Evolutionary conservation across 53 echinoderm and acorn worm species (phyloP), one percentile per base, ranked within the genome.

Genomic region (Holothuria leucospilota): DNA sequence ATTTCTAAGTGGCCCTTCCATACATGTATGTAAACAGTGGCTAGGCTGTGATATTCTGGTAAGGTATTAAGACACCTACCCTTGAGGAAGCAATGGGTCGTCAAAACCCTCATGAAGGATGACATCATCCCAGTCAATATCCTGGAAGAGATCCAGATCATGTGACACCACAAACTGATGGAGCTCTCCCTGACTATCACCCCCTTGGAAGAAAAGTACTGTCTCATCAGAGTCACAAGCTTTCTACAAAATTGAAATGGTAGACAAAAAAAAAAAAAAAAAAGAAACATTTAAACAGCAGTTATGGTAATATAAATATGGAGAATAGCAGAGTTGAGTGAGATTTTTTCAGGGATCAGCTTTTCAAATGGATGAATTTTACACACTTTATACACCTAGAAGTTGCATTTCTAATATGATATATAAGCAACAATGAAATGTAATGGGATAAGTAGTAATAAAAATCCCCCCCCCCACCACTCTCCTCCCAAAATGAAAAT

Each of bases 111-210:
- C 90, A 14, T 78, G 68, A 10, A 94, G 70, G 64, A 85, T 75
- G 52, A 86, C 52, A 39, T 85, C 64, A 27, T 53, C 77, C 0
- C 63, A 39, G 18, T 68, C 51, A 13, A 68, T 39, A 24, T 89
- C 83, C 27, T 69, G 56, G 41, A 70, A 93, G 26, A 96, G 90
- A 68, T 96, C 93, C 13, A 96, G 84, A 28, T 96, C 96, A 51
- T 91, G 93, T 10, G 96, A 78, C 0, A 91, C 91, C 0, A 84
- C 94, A 93, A 88, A 96, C 89, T 94, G 94, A 63, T 93, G 78
- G 11, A 69, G 53, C 49, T 79, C 67, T 8, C 46, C 88, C 38
- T 86, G 86, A 13, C 51, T 65, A 20, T 86, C 84, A 69, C 71
- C 85, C 18, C 94, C 91, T 46, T 86, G 93, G 67, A 96, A 96